Base-by-base conservation (phyloP, 2,888 invertebrate genomes). In the Molorchus minor region DNA sequence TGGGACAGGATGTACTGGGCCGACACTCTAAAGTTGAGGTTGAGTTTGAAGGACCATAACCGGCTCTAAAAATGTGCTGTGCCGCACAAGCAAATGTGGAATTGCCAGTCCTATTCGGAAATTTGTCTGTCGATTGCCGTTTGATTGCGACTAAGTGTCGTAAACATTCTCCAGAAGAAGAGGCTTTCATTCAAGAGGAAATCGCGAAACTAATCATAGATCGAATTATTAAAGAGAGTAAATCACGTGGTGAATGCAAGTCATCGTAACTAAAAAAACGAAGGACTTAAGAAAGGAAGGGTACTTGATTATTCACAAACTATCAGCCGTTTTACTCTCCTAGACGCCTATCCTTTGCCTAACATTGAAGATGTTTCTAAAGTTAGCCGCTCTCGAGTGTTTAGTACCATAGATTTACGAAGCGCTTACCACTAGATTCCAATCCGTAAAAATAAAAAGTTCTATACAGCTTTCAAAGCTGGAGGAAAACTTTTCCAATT, bases 261-360 rank as follows among this genome's bases (percentile, higher is more conserved):
- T 69, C 13, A 35, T 70, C 16, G 38, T 68, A 7, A 51, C 65
- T 19, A 47, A 41, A 8, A 57, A 56, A 15, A 58, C 40, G 3
- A 54, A 38, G 25, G 69, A 71, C 43, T 57, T 16, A 40, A 61
- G 36, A 69, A 67, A 30, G 41, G 66, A 15, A 58, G 62, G 54
- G 68, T 68, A 1, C 64, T 70, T 8, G 64, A 73, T 36, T 71
- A 71, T 56, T 66, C 70, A 0, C 45, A 40, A 13, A 71, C 68
- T 12, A 65, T 71, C 7, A 71, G 71, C 33, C 56, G 40, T 51
- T 71, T 45, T 30, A 69, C 69, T 2, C 13, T 57, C 29, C 36
- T 69, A 2, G 69, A 71, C 19, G 67, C 68, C 2, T 69, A 53
- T 54, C 62, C 64, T 4, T 43, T 70, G 12, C 71, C 69, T 16